Percentiles rank a stretch among this genome's conserved stretches.
Conservation (phyloP, 1,140 invertebrate species). For the Procambarus clarkii region DNA sequence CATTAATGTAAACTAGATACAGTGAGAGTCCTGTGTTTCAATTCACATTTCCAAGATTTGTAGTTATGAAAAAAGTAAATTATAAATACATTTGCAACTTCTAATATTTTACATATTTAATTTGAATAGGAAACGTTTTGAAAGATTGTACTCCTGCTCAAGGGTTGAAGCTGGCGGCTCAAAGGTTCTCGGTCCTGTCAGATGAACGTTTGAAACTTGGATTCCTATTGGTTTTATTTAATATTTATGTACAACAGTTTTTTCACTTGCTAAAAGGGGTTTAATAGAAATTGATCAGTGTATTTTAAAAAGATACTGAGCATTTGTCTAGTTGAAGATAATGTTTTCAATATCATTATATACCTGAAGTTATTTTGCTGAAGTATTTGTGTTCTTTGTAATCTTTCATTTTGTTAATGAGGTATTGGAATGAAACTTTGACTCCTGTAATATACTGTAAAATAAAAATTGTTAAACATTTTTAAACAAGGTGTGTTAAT, state of each 20-base stretch:
- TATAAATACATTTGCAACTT: neutral
- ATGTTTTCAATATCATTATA: neutral
- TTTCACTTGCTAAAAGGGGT: too few relatives aligned
- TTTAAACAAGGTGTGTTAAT: slow-evolving; percentile 43
- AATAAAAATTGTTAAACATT: slow-evolving; percentile 67
- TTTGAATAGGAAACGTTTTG: slow-evolving; percentile 2
- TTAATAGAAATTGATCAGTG: neutral
- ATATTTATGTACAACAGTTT: neutral
- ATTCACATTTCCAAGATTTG: neutral
- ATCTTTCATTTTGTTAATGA: slow-evolving; percentile 2
- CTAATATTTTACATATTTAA: neutral
- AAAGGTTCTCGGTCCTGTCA: neutral
- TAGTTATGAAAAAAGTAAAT: neutral
- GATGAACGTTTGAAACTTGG: neutral
- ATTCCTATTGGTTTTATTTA: neutral
- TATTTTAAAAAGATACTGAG: neutral
- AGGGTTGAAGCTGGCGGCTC: neutral
- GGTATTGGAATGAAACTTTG: slow-evolving; percentile 57
- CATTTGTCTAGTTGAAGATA: too few relatives aligned
- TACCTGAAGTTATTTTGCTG: neutral
- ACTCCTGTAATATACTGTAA: slow-evolving; percentile 66
- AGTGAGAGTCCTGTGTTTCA: neutral
- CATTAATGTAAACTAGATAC: neutral
- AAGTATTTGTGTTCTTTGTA: neutral
- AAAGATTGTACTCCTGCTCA: slow-evolving; percentile 13